Percentiles rank a stretch among this genome's conserved stretches.
These are phyloP conservation scores for Troides aeacus DNA, from an alignment of 2,888 invertebrate genomes.

Conservation along the genomic window DNA sequence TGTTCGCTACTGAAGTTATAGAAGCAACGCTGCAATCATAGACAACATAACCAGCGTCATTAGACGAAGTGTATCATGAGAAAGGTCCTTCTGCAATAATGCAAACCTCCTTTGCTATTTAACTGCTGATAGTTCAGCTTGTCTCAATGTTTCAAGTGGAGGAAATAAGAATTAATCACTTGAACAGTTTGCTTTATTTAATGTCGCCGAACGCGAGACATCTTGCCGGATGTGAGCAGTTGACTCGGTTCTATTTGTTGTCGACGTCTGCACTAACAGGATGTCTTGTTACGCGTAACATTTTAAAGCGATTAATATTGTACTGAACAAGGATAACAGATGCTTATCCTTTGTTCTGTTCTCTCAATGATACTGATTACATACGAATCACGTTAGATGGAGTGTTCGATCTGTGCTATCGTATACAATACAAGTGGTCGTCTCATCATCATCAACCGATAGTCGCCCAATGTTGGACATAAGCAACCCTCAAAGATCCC, in stretches of 20 bases:
- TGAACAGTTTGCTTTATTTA: conserved; percentile 24
- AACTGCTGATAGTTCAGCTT: not conserved
- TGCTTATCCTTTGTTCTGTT: not conserved
- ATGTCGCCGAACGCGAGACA: conserved; percentile 22
- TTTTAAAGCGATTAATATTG: not conserved
- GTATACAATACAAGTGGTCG: too few relatives aligned
- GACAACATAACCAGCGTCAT: too few relatives aligned
- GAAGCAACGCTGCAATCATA: too few relatives aligned
- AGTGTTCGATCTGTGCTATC: too few relatives aligned
- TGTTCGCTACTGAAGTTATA: too few relatives aligned
- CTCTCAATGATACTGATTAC: not conserved
- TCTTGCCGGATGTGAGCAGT: conserved; percentile 39
- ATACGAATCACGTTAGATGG: too few relatives aligned
- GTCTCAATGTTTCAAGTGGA: conserved; percentile 25
- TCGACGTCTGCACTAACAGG: conserved; percentile 9
- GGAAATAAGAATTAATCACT: conserved; percentile 38
- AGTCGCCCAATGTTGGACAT: too few relatives aligned
- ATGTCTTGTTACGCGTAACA: conserved; percentile 18
- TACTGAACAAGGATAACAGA: not conserved
- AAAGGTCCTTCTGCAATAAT: not conserved
- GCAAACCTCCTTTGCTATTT: not conserved
- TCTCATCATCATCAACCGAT: too few relatives aligned
- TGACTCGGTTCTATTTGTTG: conserved; percentile 26
- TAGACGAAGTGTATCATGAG: too few relatives aligned
- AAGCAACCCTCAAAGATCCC: too few relatives aligned